phyloP scores from a whole-genome alignment of 2,888 invertebrate genomes.

The Plagodis pulveraria region DNA sequence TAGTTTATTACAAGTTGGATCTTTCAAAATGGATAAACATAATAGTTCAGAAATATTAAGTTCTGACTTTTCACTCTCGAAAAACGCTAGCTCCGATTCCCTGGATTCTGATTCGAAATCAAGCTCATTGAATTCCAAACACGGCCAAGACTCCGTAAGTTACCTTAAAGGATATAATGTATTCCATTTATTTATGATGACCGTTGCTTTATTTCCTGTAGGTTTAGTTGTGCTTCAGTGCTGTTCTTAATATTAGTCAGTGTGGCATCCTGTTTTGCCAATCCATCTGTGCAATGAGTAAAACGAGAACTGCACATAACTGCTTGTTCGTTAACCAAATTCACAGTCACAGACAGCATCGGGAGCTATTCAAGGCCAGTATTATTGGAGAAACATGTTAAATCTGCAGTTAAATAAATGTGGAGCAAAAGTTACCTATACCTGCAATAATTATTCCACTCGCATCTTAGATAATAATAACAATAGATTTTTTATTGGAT shows the following conservation, averaged over 20 bases:
- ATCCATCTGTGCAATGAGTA: slow-evolving; percentile 51
- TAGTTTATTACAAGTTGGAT: not conserved
- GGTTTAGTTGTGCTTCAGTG: slow-evolving; percentile 38
- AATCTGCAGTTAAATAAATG: no score
- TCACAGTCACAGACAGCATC: slow-evolving; percentile 63
- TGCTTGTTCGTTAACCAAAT: slow-evolving; percentile 75
- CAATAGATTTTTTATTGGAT: no score
- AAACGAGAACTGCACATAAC: slow-evolving; percentile 63
- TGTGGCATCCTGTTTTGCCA: slow-evolving; percentile 1
- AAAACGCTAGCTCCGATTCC: slow-evolving; percentile 92
- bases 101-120: slow-evolving; percentile 94
- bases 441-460: no score
- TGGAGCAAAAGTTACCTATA: no score
- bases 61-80: slow-evolving; percentile 87
- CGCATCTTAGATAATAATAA: no score
- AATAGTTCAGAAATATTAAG: slow-evolving; percentile 87
- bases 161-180: slow-evolving; percentile 63
- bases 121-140: slow-evolving; percentile 93
- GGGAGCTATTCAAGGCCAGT: slow-evolving; percentile 68
- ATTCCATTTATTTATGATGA: slow-evolving; percentile 38
- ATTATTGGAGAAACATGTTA: slow-evolving; percentile 12
- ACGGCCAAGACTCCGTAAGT: slow-evolving; percentile 92
- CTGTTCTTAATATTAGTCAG: slow-evolving; percentile 11
- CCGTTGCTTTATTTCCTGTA: slow-evolving; percentile 67
- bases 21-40: slow-evolving; percentile 85